Conservation (phyloP, 2,797 vertebrate species). For the Dallia pectoralis region DNA sequence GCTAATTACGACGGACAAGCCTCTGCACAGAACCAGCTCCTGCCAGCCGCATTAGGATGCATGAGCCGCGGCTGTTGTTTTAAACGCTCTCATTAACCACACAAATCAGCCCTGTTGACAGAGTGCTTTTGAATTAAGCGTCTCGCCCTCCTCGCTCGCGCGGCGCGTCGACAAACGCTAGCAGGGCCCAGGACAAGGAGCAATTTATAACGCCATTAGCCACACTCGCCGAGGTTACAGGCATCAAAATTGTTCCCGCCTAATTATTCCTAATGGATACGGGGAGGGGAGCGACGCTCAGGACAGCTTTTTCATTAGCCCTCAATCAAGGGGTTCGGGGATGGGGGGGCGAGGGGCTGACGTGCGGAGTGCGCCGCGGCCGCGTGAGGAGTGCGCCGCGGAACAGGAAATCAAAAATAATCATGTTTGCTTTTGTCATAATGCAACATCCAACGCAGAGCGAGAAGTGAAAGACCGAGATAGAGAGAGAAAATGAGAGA, state of each 20-base stretch:
- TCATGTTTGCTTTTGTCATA: constrained; percentile 84
- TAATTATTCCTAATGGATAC: constrained; percentile 99
- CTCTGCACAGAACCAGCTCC: constrained; percentile 98
- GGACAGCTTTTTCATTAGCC: constrained; percentile 99
- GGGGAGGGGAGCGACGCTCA: constrained; percentile 96
- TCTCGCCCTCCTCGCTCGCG: constrained; percentile 74
- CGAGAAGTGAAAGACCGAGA: constrained; percentile 27
- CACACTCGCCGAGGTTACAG: constrained; percentile 99
- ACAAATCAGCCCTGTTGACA: constrained; percentile 99
- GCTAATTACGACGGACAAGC: constrained; percentile 99
- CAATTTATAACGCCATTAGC: constrained; percentile 99
- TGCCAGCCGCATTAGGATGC: constrained; percentile 99
- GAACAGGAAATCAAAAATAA: constrained; percentile 91
- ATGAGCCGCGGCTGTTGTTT: constrained; percentile 99
- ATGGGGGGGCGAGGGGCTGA: constrained; percentile 74
- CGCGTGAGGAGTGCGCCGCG: constrained; percentile 62
- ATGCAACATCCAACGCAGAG: constrained; percentile 50
- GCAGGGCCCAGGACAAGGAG: constrained; percentile 99
- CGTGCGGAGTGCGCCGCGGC: constrained; percentile 87
- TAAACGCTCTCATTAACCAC: constrained; percentile 99
- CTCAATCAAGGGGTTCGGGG: constrained; percentile 99
- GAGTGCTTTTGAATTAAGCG: constrained; percentile 99
- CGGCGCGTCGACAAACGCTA: constrained; percentile 61
- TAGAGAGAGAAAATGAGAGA: not conserved
- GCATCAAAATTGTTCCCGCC: constrained; percentile 99